Evolutionary conservation across 2,113 vertebrate genomes (phyloP).

Genomic region (Alexandromys fortis): DNA sequence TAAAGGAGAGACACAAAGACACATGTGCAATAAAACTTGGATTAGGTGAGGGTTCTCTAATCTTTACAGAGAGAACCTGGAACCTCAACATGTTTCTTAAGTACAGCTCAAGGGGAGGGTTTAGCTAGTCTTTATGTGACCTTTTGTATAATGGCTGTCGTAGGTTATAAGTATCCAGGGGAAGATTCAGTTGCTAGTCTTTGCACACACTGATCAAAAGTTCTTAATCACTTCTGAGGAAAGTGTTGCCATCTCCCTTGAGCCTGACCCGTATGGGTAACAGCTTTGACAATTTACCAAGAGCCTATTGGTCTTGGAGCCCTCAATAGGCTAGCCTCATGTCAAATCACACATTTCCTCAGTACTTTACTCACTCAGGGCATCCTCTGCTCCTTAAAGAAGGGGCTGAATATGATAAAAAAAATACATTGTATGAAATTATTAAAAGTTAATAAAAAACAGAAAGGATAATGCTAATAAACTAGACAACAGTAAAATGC

Average conservation of each 20-base stretch:
- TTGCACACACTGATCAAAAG: not conserved
- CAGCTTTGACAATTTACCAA: not conserved
- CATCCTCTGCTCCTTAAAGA: not conserved
- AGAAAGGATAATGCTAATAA: not conserved
- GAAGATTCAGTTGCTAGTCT: not conserved
- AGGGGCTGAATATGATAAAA: not conserved
- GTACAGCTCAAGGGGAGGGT: not conserved
- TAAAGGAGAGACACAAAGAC: not conserved
- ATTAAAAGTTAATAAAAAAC: not conserved
- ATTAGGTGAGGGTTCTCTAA: not conserved
- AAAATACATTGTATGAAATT: not conserved
- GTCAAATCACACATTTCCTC: not conserved
- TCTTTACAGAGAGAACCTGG: not conserved
- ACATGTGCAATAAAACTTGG: not conserved
- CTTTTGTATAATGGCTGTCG: not conserved
- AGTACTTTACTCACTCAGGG: not conserved
- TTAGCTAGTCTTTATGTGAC: not conserved
- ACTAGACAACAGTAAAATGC: not conserved
- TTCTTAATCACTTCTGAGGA: not conserved
- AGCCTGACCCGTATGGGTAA: not conserved
- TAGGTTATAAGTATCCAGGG: not conserved
- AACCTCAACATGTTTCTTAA: not conserved
- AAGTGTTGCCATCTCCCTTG: not conserved
- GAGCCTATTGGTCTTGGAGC: not conserved
- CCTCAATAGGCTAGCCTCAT: not conserved